Evolutionary conservation across 2,797 vertebrate species (phyloP).

Genomic region (Leptodactylus fallax): DNA sequence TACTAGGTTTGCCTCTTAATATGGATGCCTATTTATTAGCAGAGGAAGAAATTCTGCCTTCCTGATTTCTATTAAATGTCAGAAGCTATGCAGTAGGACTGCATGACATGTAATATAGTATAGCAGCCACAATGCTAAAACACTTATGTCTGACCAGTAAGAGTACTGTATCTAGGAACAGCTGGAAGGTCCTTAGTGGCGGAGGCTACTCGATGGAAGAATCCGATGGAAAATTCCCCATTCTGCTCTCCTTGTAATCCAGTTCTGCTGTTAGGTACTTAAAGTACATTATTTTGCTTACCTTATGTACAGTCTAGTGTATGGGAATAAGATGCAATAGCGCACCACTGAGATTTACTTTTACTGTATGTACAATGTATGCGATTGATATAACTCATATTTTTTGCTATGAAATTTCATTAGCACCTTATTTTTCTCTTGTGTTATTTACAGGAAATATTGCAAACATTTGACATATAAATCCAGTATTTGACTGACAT

Average conservation of each 20-base stretch:
- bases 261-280: not conserved
- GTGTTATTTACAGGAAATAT: constrained; percentile 82
- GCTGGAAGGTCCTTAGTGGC: not conserved
- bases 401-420: not conserved
- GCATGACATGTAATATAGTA: no score
- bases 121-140: no score
- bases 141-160: no score
- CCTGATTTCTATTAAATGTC: no score
- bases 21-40: no score
- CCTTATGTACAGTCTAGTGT: not conserved
- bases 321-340: not conserved
- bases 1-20: not conserved
- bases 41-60: no score
- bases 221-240: no score
- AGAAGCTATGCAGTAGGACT: no score
- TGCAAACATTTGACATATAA: constrained; percentile 94
- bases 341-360: not conserved
- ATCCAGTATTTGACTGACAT: constrained; percentile 95
- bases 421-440: constrained; percentile 19
- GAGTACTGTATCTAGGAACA: not conserved
- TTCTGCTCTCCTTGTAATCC: not conserved
- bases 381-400: constrained; percentile 1
- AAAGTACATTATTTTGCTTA: not conserved
- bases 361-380: not conserved
- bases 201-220: not conserved